Evolutionary conservation across 2,888 invertebrate species (phyloP), one percentile per base, ranked within the genome.

Genomic region (Oithona nana): DNA sequence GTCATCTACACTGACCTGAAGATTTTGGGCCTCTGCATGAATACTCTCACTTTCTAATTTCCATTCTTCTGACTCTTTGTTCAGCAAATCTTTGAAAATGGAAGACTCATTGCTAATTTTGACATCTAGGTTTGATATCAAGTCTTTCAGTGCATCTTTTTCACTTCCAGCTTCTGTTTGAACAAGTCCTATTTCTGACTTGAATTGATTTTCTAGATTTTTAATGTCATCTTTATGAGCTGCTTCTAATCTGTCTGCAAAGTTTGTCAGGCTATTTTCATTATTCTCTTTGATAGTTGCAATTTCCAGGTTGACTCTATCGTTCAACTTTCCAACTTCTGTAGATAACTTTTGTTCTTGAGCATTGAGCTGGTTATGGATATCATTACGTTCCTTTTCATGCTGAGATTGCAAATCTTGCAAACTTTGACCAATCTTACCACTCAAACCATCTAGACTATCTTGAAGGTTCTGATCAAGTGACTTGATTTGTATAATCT

Each of bases 221-320:
- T n/a, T n/a, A n/a, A n/a, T n/a, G n/a, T n/a, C n/a, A n/a, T n/a
- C n/a, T n/a, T n/a, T 1, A 13, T 13, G 11, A 57, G 24, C 30
- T 67, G 61, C 52, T 57, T 63, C 56, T 28, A 49, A 11, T 29
- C 49, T 20, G 20, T 57, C 22, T 50, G 26, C 29, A n/a, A 39
- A 24, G 29, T 28, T 28, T 13, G 2, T 16, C 50, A n/a, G 49
- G 26, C 39, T 28, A 39, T 26, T 57, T 48, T 66, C 48, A 22
- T 57, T 26, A 24, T 24, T 56, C n/a, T 62, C 56, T 22, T 22
- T 57, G 1, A 59, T n/a, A 4, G 20, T 59, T 26, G n/a, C n/a
- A n/a, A n/a, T n/a, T n/a, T n/a, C n/a, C n/a, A n/a, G n/a, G n/a
- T n/a, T n/a, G n/a, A n/a, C n/a, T n/a, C n/a, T n/a, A n/a, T n/a